A percentile compares a stretch with the other conserved stretches of the same genome.
These are phyloP conservation scores for Alviniconcha strummeri DNA, from an alignment of 2,888 invertebrate species.

Conservation along the genomic window DNA sequence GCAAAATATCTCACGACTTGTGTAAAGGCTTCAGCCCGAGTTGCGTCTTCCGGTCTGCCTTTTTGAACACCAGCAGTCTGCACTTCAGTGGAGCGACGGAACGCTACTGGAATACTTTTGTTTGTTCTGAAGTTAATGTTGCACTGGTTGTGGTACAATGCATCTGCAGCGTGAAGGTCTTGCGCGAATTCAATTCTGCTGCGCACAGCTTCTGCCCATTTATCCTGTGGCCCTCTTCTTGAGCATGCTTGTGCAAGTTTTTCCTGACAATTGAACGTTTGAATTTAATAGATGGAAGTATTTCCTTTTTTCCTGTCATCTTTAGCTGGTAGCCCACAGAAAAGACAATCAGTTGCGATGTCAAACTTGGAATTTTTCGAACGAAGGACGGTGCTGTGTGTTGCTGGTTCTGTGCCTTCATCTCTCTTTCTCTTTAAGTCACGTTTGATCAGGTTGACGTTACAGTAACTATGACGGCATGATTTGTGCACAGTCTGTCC, in stretches of 20 bases:
- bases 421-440: too few species aligned
- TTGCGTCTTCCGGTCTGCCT: background rate
- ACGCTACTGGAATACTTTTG: conserved; percentile 13
- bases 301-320: background rate
- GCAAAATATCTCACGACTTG: background rate
- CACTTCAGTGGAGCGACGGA: background rate
- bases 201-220: background rate
- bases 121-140: conserved; percentile 17
- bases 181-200: background rate
- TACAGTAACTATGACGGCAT: too few species aligned
- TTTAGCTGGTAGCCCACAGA: too few species aligned
- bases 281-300: background rate
- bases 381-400: too few species aligned
- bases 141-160: conserved; percentile 17
- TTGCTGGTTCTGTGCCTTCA: too few species aligned
- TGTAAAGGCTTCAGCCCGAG: conserved; percentile 4
- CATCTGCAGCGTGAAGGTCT: conserved; percentile 28
- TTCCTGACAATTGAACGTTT: background rate
- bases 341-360: too few species aligned
- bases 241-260: background rate
- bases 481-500: too few species aligned
- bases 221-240: background rate
- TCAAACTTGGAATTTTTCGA: too few species aligned
- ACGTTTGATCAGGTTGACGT: too few species aligned
- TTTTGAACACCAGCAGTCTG: background rate